These are phyloP conservation scores for Chloroceryle aenea DNA, from an alignment of 2,113 vertebrate species.

Conservation along the genomic window DNA sequence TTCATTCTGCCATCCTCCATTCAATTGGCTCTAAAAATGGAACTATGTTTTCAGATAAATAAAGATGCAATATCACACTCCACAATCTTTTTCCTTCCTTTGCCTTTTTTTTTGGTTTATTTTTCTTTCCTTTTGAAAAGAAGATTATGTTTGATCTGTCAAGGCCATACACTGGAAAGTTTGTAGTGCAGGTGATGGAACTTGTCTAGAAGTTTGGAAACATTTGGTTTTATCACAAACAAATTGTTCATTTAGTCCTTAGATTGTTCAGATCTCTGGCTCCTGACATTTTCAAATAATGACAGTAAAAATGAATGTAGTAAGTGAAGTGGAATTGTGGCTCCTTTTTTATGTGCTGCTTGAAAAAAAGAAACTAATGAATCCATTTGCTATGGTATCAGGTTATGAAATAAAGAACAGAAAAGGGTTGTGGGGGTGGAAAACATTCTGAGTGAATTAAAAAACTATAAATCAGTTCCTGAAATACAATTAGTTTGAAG, in stretches of 20 bases:
- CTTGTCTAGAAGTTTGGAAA: neutral
- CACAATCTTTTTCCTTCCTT: neutral
- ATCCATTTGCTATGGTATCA: neutral
- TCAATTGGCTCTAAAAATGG: neutral
- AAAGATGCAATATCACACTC: neutral
- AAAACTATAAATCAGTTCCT: neutral
- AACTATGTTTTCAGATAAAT: neutral
- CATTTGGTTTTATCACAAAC: neutral
- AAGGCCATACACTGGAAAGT: neutral
- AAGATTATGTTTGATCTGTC: neutral
- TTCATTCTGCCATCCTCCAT: neutral
- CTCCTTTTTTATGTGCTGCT: neutral
- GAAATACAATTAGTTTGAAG: neutral
- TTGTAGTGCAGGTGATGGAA: neutral
- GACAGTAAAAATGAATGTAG: neutral
- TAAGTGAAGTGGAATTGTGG: neutral
- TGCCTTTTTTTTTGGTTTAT: neutral
- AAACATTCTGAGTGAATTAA: neutral
- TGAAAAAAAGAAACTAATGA: neutral
- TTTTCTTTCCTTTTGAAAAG: neutral
- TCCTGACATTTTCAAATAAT: conserved; percentile 19
- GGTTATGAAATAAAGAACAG: neutral
- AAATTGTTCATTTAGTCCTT: neutral
- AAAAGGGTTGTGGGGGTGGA: rapidly evolving
- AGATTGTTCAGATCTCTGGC: neutral